These are phyloP conservation scores for Epistrophella euchroma DNA, from an alignment of 2,888 invertebrate genomes.

Conservation along the genomic window DNA sequence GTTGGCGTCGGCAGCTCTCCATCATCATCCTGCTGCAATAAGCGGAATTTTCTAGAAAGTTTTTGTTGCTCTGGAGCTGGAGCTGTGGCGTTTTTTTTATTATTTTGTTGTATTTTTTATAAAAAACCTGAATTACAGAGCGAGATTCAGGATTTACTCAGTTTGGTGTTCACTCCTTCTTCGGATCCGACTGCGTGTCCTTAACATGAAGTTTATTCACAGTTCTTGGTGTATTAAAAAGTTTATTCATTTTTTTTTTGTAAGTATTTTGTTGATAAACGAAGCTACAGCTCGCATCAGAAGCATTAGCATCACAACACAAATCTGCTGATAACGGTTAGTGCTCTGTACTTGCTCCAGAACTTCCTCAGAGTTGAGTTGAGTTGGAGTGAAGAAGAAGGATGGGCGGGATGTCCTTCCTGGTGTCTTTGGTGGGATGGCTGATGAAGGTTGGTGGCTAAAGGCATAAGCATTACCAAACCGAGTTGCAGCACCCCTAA, in stretches of 20 bases:
- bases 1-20: neutral
- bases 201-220: constrained; percentile 67
- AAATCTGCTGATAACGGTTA: constrained; percentile 76
- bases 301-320: constrained; percentile 75
- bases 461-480: constrained; percentile 44
- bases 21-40: constrained; percentile 46
- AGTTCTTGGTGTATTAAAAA: constrained; percentile 71
- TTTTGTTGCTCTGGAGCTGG: constrained; percentile 35
- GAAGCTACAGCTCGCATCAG: constrained; percentile 70
- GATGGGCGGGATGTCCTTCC: constrained; percentile 15
- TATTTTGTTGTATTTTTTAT: constrained; percentile 2
- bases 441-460: neutral
- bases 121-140: constrained; percentile 32
- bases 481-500: constrained; percentile 56
- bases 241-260: constrained; percentile 45
- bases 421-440: neutral
- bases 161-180: constrained; percentile 26
- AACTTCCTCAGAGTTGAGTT: constrained; percentile 59
- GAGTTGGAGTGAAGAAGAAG: constrained; percentile 16
- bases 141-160: constrained; percentile 43
- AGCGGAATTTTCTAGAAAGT: constrained; percentile 58
- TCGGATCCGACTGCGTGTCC: constrained; percentile 56
- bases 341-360: constrained; percentile 64
- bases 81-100: constrained; percentile 21
- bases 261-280: constrained; percentile 58